Evolutionary conservation across 2,888 invertebrate genomes (phyloP).

Genomic region (Parelbella ahira): DNA sequence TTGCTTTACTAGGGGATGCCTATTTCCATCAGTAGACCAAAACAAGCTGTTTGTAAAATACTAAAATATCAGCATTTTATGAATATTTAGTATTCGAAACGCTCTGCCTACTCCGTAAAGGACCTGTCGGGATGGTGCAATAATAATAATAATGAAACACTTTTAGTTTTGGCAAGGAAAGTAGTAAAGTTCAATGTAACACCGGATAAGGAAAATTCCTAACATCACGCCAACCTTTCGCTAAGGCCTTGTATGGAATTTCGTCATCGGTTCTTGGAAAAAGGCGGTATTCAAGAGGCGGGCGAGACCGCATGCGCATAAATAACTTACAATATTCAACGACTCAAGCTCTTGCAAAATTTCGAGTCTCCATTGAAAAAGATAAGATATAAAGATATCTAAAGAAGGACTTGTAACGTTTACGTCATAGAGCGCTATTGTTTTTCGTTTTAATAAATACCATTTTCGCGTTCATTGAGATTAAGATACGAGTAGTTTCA

Average conservation of each 20-base stretch:
- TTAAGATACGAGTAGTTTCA: too few species aligned
- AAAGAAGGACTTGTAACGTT: slow-evolving; percentile 9
- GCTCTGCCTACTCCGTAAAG: too few species aligned
- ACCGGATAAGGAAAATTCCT: slow-evolving; percentile 24
- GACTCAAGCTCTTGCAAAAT: slow-evolving; percentile 16
- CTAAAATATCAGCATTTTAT: too few species aligned
- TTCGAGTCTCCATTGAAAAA: slow-evolving; percentile 14
- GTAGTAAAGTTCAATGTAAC: neutral
- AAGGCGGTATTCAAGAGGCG: slow-evolving; percentile 52
- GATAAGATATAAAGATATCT: slow-evolving; percentile 21
- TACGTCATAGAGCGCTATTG: slow-evolving; percentile 8
- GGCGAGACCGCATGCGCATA: slow-evolving; percentile 36
- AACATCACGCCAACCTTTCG: slow-evolving; percentile 28
- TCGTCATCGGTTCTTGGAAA: slow-evolving; percentile 50
- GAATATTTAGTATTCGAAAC: too few species aligned
- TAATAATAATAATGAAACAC: too few species aligned
- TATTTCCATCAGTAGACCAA: too few species aligned
- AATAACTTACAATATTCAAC: slow-evolving; percentile 5
- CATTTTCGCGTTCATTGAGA: neutral
- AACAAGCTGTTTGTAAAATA: too few species aligned
- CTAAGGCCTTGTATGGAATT: slow-evolving; percentile 30
- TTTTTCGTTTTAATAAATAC: neutral
- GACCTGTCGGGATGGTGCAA: too few species aligned
- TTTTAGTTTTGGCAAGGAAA: neutral
- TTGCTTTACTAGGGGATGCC: too few species aligned